Conservation (phyloP, 2,797 vertebrate species). For the Pipistrellus nathusii region DNA sequence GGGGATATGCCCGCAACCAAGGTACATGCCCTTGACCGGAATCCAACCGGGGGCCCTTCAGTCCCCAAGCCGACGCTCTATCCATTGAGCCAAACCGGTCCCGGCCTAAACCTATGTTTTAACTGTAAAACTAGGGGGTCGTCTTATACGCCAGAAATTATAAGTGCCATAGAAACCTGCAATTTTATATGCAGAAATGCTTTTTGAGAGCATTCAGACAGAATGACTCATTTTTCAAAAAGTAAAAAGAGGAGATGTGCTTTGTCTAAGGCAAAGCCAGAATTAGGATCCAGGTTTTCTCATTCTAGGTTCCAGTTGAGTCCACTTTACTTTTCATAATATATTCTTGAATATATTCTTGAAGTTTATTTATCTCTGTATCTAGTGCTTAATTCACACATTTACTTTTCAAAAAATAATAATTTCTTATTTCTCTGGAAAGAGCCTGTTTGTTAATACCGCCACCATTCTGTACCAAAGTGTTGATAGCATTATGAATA, state of each 20-base stretch:
- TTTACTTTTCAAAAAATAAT: not conserved
- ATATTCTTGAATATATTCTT: not conserved
- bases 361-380: not conserved
- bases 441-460: not conserved
- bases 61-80: too few species aligned
- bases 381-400: not conserved
- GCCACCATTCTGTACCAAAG: not conserved
- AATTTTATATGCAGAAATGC: not conserved
- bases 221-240: not conserved
- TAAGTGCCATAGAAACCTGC: not conserved
- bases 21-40: too few species aligned
- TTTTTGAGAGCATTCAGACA: not conserved
- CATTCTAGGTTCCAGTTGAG: not conserved
- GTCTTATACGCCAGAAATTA: not conserved
- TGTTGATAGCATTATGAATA: not conserved
- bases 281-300: constrained; percentile 6
- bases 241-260: not conserved
- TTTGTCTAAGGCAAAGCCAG: not conserved
- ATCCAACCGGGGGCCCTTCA: too few species aligned
- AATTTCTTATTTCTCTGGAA: not conserved
- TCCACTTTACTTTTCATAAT: not conserved
- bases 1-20: too few species aligned
- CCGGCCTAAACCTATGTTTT: too few species aligned
- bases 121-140: too few species aligned
- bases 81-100: too few species aligned